These are phyloP conservation scores for Caenorhabditis auriculariae DNA, from an alignment of 2,888 invertebrate genomes.

Conservation along the genomic window DNA sequence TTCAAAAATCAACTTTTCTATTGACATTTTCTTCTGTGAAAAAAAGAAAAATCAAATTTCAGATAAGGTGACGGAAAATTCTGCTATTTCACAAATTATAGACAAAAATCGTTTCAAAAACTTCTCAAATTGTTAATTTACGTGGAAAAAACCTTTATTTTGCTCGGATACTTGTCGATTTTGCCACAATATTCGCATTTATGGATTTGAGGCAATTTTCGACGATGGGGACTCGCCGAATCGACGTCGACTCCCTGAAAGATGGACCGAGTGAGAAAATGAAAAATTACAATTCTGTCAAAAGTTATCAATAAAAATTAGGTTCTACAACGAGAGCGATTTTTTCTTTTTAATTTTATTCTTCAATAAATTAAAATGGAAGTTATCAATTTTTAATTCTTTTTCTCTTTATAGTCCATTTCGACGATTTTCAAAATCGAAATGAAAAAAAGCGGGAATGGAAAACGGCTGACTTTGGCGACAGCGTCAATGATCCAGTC, in stretches of 20 bases:
- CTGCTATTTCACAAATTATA: no score
- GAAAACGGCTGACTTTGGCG: slow-evolving; percentile 21
- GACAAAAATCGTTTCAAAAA: no score
- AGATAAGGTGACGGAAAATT: no score
- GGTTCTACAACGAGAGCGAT: no score
- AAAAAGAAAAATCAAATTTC: no score
- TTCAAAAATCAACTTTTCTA: no score
- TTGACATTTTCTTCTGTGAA: no score
- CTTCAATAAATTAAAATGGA: background rate
- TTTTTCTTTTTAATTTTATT: background rate
- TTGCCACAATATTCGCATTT: slow-evolving; percentile 50
- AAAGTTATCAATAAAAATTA: no score
- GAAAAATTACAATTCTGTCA: background rate
- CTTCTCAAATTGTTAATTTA: no score
- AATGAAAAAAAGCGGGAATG: background rate
- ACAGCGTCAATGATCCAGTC: slow-evolving; percentile 58
- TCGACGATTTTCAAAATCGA: background rate
- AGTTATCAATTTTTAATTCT: background rate
- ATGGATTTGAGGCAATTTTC: slow-evolving; percentile 46
- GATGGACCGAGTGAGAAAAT: background rate
- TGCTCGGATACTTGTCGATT: slow-evolving; percentile 53
- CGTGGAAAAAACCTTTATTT: slow-evolving; percentile 34
- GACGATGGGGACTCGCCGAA: slow-evolving; percentile 44
- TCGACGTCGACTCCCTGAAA: slow-evolving; percentile 43
- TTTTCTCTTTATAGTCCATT: background rate